Conservation (phyloP, 2,113 vertebrate species). For the Monarcha castaneiventris region DNA sequence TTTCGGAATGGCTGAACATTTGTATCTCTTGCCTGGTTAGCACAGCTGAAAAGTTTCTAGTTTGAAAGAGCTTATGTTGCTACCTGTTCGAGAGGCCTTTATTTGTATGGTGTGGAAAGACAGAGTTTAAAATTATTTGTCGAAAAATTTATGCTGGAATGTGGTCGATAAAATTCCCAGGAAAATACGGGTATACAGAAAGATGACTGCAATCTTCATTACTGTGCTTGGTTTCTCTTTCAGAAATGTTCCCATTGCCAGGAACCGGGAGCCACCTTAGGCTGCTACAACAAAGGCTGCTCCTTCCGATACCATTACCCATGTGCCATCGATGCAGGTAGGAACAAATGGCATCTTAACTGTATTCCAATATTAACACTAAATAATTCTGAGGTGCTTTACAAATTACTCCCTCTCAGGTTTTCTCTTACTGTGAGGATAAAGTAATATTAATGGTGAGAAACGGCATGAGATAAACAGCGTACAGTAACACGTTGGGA, state of each 20-base stretch:
- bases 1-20: neutral
- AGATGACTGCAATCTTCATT: neutral
- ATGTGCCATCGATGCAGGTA: constrained; percentile 96
- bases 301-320: constrained; percentile 95
- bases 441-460: neutral
- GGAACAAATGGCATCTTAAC: constrained; percentile 1
- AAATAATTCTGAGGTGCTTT: neutral
- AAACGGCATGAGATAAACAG: neutral
- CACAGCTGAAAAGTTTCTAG: neutral
- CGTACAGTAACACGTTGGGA: accelerated
- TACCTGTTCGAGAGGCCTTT: neutral
- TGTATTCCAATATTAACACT: neutral
- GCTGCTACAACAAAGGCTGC: constrained; percentile 99
- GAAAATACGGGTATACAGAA: neutral
- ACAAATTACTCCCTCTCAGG: neutral
- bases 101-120: neutral
- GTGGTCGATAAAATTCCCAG: neutral
- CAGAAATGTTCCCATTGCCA: constrained; percentile 97
- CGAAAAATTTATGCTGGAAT: neutral
- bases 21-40: neutral
- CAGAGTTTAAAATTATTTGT: neutral
- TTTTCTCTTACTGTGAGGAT: neutral
- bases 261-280: constrained; percentile 93
- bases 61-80: neutral
- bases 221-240: constrained; percentile 23